Percentiles rank a stretch among this genome's conserved stretches.
phyloP scores from a whole-genome alignment of 1,140 invertebrate genomes.

The Maconellicoccus hirsutus region DNA sequence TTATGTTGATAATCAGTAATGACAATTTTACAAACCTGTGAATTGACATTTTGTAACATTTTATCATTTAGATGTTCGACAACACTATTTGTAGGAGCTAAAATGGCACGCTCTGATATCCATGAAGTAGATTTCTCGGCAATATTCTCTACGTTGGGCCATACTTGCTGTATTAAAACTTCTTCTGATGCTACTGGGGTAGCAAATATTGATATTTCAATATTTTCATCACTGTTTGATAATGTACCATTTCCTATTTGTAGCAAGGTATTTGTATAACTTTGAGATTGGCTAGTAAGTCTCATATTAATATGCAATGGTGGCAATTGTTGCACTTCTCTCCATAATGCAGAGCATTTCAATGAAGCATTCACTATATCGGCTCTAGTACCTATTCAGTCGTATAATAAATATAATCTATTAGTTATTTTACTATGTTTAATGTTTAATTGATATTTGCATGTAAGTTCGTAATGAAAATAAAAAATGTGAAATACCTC shows the following conservation, averaged over 20 bases:
- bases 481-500: too few species aligned
- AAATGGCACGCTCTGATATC: not conserved
- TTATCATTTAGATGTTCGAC: not conserved
- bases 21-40: too few species aligned
- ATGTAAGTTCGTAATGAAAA: too few species aligned
- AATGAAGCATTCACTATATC: slow-evolving; percentile 34
- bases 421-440: too few species aligned
- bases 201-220: not conserved
- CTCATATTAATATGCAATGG: slow-evolving; percentile 25
- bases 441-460: too few species aligned
- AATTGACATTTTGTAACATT: not conserved
- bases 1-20: too few species aligned
- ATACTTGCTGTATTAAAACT: not conserved
- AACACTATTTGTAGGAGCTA: not conserved
- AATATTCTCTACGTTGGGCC: not conserved
- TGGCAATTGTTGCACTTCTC: not conserved
- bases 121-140: not conserved
- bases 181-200: not conserved
- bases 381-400: slow-evolving; percentile 30
- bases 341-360: slow-evolving; percentile 32
- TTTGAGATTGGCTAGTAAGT: not conserved
- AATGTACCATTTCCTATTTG: not conserved
- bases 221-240: not conserved
- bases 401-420: slow-evolving; percentile 24
- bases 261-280: not conserved